phyloP scores from a whole-genome alignment of 1,140 invertebrate genomes.

The Eriocheir sinensis region DNA sequence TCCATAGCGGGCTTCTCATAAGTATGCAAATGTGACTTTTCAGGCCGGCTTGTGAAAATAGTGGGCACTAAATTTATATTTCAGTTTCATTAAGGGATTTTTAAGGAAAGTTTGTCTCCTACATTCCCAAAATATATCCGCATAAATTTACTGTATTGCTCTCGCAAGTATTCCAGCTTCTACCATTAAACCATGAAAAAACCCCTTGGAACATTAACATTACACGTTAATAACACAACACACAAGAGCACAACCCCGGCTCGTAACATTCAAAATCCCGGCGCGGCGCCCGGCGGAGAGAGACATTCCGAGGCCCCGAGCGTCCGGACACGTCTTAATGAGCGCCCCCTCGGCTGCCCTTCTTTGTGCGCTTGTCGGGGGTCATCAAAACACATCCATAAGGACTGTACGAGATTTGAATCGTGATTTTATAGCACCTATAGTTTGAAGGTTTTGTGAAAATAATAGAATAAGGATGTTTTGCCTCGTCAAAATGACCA shows the following conservation, averaged over 20 bases:
- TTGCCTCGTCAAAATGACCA: too few species aligned
- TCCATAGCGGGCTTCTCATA: slow-evolving; percentile 52
- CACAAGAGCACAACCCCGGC: neutral
- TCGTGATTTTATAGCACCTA: too few species aligned
- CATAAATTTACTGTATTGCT: slow-evolving; percentile 32
- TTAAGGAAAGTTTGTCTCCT: slow-evolving; percentile 19
- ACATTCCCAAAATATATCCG: neutral
- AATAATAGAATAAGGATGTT: too few species aligned
- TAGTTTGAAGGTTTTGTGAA: too few species aligned
- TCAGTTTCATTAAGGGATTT: slow-evolving; percentile 44
- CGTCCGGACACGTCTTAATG: neutral
- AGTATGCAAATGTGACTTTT: slow-evolving; percentile 60
- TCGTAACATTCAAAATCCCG: neutral
- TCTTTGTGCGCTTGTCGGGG: neutral
- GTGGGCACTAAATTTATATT: slow-evolving; percentile 42
- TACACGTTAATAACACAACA: slow-evolving; percentile 17
- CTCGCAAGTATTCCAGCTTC: slow-evolving; percentile 17
- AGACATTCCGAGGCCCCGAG: neutral
- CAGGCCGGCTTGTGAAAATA: neutral
- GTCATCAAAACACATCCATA: too few species aligned
- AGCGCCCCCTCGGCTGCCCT: neutral
- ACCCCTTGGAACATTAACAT: neutral
- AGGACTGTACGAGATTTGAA: too few species aligned
- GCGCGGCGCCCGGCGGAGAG: neutral
- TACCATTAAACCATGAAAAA: slow-evolving; percentile 32